Conservation (phyloP, 1,140 invertebrate genomes). For the Drosophila oshimai region DNA sequence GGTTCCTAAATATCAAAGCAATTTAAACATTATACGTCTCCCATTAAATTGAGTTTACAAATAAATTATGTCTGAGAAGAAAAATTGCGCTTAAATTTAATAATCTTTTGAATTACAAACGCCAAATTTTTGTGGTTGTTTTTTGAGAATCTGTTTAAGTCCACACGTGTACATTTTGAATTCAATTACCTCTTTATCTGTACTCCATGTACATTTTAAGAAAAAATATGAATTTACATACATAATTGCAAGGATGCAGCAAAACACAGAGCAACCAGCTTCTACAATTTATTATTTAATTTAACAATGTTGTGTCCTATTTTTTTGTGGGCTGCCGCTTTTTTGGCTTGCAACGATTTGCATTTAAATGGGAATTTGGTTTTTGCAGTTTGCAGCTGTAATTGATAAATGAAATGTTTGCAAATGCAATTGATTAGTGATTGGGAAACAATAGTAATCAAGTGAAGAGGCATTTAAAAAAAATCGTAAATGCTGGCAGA, state of each 20-base stretch:
- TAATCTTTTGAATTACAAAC: too few species aligned
- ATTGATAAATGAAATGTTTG: slow-evolving; percentile 35
- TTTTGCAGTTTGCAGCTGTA: background rate
- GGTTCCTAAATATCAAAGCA: too few species aligned
- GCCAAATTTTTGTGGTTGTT: too few species aligned
- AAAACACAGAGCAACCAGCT: background rate
- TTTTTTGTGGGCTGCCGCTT: background rate
- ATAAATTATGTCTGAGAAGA: too few species aligned
- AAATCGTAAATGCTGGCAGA: background rate
- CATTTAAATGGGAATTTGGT: slow-evolving; percentile 13
- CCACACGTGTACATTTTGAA: too few species aligned
- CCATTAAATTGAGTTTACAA: too few species aligned
- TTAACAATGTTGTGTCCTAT: background rate
- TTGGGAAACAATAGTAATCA: slow-evolving; percentile 15
- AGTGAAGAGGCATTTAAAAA: background rate
- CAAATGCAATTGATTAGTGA: background rate
- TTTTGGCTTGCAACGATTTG: background rate
- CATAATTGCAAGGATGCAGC: background rate
- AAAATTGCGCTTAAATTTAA: too few species aligned
- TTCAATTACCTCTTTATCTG: background rate
- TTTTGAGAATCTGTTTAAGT: background rate
- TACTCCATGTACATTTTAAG: background rate
- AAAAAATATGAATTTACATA: background rate
- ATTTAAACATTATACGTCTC: too few species aligned
- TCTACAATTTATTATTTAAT: slow-evolving; percentile 11